Percentiles rank a stretch among this genome's conserved stretches.
Evolutionary conservation across 2,797 vertebrate genomes (phyloP).

Genomic region (Chelon auratus): DNA sequence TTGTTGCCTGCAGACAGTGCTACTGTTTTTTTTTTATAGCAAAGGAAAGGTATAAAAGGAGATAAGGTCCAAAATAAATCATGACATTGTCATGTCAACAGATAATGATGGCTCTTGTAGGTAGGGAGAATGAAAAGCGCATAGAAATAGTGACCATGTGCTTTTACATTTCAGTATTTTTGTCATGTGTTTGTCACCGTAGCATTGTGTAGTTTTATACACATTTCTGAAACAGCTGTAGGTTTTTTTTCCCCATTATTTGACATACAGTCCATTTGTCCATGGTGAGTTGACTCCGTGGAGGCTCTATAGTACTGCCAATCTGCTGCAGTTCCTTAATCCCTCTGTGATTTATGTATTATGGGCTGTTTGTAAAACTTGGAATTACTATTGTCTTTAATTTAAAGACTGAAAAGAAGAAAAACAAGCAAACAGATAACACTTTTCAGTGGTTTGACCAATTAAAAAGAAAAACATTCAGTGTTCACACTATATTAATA

Average conservation of each 20-base stretch:
- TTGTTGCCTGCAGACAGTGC: conserved; percentile 6
- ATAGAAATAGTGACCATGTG: conserved; percentile 10
- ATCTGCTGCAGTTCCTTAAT: neutral
- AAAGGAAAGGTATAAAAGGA: neutral
- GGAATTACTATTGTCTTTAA: neutral
- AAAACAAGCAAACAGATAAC: neutral
- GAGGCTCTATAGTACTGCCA: neutral
- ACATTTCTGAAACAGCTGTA: neutral
- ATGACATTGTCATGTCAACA: conserved; percentile 35
- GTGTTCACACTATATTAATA: conserved; percentile 2
- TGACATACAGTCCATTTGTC: neutral
- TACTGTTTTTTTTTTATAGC: conserved; percentile 20
- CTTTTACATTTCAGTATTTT: neutral
- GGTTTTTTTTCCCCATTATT: neutral
- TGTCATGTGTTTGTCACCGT: neutral
- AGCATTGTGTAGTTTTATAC: neutral
- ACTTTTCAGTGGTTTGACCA: neutral
- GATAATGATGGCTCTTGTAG: conserved; percentile 34
- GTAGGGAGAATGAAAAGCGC: conserved; percentile 23
- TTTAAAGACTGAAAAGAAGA: neutral
- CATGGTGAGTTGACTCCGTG: neutral
- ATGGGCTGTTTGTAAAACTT: too few relatives aligned
- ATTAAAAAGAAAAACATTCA: neutral
- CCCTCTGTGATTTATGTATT: too few relatives aligned
- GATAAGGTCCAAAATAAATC: conserved; percentile 41